Evolutionary conservation across 2,888 invertebrate genomes (phyloP).

Genomic region (Lydus trimaculatus): DNA sequence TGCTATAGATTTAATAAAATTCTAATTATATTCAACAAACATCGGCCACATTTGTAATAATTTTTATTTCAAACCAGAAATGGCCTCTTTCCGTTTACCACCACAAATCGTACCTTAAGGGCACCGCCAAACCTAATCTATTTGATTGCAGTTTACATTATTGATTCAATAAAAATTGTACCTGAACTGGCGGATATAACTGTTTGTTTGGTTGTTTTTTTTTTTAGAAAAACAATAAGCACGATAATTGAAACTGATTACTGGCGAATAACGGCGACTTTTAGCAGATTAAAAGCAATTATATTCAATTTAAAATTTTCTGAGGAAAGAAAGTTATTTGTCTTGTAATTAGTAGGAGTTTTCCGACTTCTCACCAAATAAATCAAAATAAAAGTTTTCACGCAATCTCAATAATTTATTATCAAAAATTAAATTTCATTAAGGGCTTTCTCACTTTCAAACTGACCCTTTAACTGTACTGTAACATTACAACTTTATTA

Average conservation of each 20-base stretch:
- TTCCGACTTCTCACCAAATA: constrained; percentile 15
- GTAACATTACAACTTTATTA: not conserved
- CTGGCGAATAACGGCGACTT: not conserved
- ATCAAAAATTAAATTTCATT: constrained; percentile 19
- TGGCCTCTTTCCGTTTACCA: too few species aligned
- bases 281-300: constrained; percentile 28
- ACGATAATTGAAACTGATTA: constrained; percentile 22
- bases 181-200: not conserved
- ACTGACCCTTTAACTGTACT: too few species aligned
- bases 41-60: too few species aligned
- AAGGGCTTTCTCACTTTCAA: not conserved
- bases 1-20: not conserved
- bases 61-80: too few species aligned
- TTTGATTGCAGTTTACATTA: not conserved
- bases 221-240: not conserved
- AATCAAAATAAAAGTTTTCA: constrained; percentile 28
- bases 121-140: not conserved
- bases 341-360: constrained; percentile 19
- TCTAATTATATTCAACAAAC: not conserved
- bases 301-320: constrained; percentile 4
- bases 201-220: too few species aligned
- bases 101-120: not conserved
- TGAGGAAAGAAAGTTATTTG: constrained; percentile 18
- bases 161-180: not conserved
- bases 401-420: constrained; percentile 25